These are phyloP conservation scores for Agrotis exclamationis DNA, from an alignment of 2,888 invertebrate species.

Conservation along the genomic window DNA sequence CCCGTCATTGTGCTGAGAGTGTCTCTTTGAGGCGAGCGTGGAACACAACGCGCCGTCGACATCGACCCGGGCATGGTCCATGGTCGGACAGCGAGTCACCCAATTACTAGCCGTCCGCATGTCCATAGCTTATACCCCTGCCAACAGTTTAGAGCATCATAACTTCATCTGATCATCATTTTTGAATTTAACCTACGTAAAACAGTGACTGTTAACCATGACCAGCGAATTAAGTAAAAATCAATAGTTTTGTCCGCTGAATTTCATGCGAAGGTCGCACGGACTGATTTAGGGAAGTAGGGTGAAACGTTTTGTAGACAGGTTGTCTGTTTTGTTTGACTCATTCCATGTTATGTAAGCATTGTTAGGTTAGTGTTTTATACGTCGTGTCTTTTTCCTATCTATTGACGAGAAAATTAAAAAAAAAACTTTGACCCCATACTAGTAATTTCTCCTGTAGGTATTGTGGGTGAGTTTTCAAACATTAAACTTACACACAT, in stretches of 20 bases:
- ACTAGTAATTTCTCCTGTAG: too few relatives aligned
- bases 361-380: neutral
- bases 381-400: neutral
- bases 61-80: too few relatives aligned
- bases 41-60: too few relatives aligned
- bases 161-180: neutral
- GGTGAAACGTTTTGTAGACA: slow-evolving; percentile 40
- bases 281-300: slow-evolving; percentile 56
- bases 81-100: too few relatives aligned
- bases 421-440: too few relatives aligned
- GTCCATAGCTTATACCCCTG: too few relatives aligned
- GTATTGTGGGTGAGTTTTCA: too few relatives aligned
- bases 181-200: slow-evolving; percentile 12
- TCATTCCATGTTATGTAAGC: slow-evolving; percentile 35
- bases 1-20: too few relatives aligned
- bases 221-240: slow-evolving; percentile 56
- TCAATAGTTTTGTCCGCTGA: slow-evolving; percentile 56
- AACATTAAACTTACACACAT: too few relatives aligned
- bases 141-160: neutral
- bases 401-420: too few relatives aligned
- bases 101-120: too few relatives aligned
- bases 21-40: too few relatives aligned
- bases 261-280: slow-evolving; percentile 55
- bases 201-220: slow-evolving; percentile 28
- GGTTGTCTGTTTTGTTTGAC: slow-evolving; percentile 23